These are phyloP conservation scores for Macaca fascicularis DNA, from an alignment of 2,113 vertebrate genomes.

Conservation along the genomic window DNA sequence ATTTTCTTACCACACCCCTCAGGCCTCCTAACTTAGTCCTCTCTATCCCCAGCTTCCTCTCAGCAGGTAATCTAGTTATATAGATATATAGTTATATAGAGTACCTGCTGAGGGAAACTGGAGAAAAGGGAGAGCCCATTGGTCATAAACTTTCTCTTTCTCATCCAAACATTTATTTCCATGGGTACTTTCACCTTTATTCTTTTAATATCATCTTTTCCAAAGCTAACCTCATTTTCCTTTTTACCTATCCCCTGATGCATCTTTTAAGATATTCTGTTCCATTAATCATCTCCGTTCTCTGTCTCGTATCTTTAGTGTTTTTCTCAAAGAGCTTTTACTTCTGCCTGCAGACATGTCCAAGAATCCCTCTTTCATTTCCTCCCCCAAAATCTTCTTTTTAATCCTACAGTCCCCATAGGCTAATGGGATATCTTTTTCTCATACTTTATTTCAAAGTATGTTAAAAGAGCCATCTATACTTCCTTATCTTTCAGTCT, in stretches of 20 bases:
- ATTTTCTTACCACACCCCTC: slow-evolving; percentile 50
- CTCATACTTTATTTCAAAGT: slow-evolving; percentile 44
- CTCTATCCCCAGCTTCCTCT: not conserved
- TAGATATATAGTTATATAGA: slow-evolving; percentile 45
- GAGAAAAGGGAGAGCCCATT: not conserved
- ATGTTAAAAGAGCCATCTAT: not conserved
- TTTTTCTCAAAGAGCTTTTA: slow-evolving; percentile 40
- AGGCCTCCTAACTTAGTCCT: slow-evolving; percentile 34
- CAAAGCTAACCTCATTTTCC: not conserved
- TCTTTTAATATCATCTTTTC: slow-evolving; percentile 36
- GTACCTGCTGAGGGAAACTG: not conserved
- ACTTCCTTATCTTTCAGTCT: not conserved
- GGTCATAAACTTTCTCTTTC: slow-evolving; percentile 27
- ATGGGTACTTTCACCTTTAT: slow-evolving; percentile 44
- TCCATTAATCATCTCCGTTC: slow-evolving; percentile 1
- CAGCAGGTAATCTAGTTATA: slow-evolving; percentile 50
- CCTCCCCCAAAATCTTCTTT: not conserved
- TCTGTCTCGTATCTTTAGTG: slow-evolving; percentile 6
- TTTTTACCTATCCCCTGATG: not conserved
- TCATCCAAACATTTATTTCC: slow-evolving; percentile 32
- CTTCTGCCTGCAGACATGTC: not conserved
- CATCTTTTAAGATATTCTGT: slow-evolving; percentile 19
- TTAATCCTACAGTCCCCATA: not conserved
- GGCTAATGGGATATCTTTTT: slow-evolving; percentile 24
- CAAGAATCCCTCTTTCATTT: slow-evolving; percentile 14